Evolutionary conservation across 2,797 vertebrate genomes (phyloP).

Genomic region (Gymnodraco acuticeps): DNA sequence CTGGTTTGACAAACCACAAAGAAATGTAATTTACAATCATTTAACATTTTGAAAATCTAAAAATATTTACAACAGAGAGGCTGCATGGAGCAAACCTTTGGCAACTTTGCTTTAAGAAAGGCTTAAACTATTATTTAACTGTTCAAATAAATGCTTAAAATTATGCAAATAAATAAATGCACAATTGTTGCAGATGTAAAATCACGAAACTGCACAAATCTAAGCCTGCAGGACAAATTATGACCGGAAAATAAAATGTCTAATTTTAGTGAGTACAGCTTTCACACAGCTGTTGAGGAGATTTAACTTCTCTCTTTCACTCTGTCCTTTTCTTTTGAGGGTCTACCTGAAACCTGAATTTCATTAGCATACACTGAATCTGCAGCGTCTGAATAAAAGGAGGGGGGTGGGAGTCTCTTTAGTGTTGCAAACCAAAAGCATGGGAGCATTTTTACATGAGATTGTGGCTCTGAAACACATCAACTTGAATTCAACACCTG

Average conservation of each 20-base stretch:
- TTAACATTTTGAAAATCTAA: not conserved
- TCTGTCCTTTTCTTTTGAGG: slow-evolving; percentile 21
- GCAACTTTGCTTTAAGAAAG: not conserved
- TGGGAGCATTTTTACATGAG: slow-evolving; percentile 38
- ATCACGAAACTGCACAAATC: not conserved
- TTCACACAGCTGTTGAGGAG: slow-evolving; percentile 8
- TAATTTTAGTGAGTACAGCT: not conserved
- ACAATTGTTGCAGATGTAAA: too few species aligned
- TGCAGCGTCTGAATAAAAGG: not conserved
- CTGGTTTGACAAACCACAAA: not conserved
- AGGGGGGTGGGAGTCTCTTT: not conserved
- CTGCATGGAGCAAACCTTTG: not conserved
- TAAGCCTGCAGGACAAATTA: not conserved
- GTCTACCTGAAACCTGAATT: slow-evolving; percentile 17
- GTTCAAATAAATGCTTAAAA: not conserved
- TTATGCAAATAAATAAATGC: too few species aligned
- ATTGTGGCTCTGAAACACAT: slow-evolving; percentile 54
- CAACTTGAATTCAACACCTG: slow-evolving; percentile 58
- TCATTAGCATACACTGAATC: slow-evolving; percentile 6
- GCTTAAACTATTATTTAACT: not conserved
- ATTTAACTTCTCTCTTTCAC: slow-evolving; percentile 22
- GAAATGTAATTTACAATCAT: not conserved
- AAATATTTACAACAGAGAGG: not conserved
- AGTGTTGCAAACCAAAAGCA: not conserved
- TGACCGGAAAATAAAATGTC: slow-evolving; percentile 1